These are phyloP conservation scores for Embiotoca jacksoni DNA, from an alignment of 2,113 vertebrate genomes.

Conservation along the genomic window DNA sequence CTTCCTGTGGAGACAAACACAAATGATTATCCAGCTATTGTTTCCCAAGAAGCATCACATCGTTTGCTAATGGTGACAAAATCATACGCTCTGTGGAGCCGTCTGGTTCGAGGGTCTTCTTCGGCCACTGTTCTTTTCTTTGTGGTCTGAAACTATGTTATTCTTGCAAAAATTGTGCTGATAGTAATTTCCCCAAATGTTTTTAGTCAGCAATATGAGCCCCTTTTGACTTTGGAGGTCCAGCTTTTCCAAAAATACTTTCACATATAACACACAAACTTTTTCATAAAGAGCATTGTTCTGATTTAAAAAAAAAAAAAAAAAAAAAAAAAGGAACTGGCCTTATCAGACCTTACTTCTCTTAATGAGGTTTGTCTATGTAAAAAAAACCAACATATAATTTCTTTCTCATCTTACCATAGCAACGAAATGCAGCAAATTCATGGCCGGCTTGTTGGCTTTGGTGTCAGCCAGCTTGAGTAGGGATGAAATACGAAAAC, in stretches of 20 bases:
- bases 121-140: background rate
- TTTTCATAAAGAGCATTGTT: background rate
- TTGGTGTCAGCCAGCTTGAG: conserved; percentile 89
- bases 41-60: conserved; percentile 56
- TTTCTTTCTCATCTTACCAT: conserved; percentile 81
- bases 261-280: background rate
- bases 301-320: background rate
- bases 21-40: conserved; percentile 75
- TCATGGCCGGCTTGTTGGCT: conserved; percentile 89
- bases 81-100: conserved; percentile 28
- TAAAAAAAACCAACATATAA: background rate
- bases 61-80: conserved; percentile 58
- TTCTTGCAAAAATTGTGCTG: background rate
- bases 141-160: background rate
- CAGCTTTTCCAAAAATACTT: background rate
- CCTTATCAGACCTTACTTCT: no score
- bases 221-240: background rate
- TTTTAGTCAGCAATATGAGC: no score
- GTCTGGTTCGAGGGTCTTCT: background rate
- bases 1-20: conserved; percentile 82
- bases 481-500: conserved; percentile 87
- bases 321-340: no score
- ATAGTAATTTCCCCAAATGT: no score
- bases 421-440: conserved; percentile 90
- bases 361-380: no score